Conservation (phyloP, 1,140 invertebrate genomes). For the Trichonephila clavata region DNA sequence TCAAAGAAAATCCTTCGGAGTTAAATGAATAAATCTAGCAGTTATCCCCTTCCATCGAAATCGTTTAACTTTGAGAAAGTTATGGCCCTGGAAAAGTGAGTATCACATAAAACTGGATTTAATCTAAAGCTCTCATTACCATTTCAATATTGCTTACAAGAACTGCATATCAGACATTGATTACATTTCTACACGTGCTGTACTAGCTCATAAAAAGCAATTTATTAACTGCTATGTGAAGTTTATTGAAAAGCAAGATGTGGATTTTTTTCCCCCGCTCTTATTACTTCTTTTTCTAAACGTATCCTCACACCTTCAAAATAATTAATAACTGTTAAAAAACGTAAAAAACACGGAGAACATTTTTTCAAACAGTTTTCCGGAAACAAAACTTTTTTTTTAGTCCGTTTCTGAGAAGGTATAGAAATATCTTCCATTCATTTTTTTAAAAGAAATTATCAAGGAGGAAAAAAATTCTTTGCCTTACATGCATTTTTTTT, state of each 20-base stretch:
- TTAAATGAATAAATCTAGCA: neutral
- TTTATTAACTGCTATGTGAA: neutral
- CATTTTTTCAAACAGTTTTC: neutral
- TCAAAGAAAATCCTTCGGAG: neutral
- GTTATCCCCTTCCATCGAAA: neutral
- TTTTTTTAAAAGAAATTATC: neutral
- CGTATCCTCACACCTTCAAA: neutral
- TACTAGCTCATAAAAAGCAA: neutral
- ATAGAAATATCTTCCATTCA: neutral
- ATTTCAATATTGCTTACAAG: neutral
- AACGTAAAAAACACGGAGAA: neutral
- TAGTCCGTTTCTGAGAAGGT: neutral
- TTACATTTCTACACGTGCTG: neutral
- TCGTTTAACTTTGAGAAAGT: too few relatives aligned
- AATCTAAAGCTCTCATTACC: neutral
- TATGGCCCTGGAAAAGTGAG: neutral
- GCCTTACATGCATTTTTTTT: neutral
- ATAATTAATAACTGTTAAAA: conserved; percentile 20
- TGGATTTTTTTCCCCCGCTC: neutral
- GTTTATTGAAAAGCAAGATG: neutral
- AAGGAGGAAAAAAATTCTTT: neutral
- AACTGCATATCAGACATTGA: neutral
- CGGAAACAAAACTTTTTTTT: neutral
- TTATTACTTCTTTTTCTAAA: neutral
- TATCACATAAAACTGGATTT: neutral